Evolutionary conservation across 1,140 invertebrate genomes (phyloP).

Genomic region (Achatina immaculata): DNA sequence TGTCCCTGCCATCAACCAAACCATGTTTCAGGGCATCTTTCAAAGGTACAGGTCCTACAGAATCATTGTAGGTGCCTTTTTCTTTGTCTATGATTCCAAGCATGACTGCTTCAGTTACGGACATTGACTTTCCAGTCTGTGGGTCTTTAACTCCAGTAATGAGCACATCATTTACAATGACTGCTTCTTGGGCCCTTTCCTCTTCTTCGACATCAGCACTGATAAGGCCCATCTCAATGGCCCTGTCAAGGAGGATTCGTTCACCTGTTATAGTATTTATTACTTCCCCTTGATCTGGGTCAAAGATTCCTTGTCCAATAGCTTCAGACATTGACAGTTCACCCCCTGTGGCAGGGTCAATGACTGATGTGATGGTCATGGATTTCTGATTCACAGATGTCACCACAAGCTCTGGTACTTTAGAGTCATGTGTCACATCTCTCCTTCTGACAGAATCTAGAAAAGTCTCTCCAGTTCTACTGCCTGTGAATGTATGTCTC

Average conservation of each 20-base stretch:
- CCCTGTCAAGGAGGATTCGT: constrained; percentile 76
- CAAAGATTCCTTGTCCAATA: constrained; percentile 78
- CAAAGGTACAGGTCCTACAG: neutral
- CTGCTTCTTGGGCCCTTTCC: constrained; percentile 49
- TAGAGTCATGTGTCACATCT: constrained; percentile 47
- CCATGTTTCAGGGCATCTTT: constrained; percentile 83
- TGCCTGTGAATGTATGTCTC: constrained; percentile 75
- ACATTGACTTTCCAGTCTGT: constrained; percentile 79
- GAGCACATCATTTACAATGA: constrained; percentile 51
- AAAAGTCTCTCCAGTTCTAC: constrained; percentile 83
- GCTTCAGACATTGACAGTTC: constrained; percentile 85
- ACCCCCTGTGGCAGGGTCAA: constrained; percentile 75
- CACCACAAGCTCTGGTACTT: constrained; percentile 74
- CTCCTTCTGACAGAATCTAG: constrained; percentile 80
- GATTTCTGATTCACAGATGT: constrained; percentile 79
- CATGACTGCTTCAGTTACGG: constrained; percentile 74
- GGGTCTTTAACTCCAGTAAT: constrained; percentile 74
- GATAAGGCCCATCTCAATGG: constrained; percentile 73
- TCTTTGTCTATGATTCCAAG: constrained; percentile 62
- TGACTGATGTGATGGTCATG: constrained; percentile 73
- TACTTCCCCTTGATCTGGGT: constrained; percentile 63
- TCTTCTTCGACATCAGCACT: constrained; percentile 70
- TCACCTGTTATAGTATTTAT: constrained; percentile 61
- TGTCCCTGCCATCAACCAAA: constrained; percentile 83
- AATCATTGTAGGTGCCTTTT: constrained; percentile 79